Evolutionary conservation across 2,888 invertebrate species (phyloP), one percentile per base, ranked within the genome.

Genomic region (Sesia bembeciformis): DNA sequence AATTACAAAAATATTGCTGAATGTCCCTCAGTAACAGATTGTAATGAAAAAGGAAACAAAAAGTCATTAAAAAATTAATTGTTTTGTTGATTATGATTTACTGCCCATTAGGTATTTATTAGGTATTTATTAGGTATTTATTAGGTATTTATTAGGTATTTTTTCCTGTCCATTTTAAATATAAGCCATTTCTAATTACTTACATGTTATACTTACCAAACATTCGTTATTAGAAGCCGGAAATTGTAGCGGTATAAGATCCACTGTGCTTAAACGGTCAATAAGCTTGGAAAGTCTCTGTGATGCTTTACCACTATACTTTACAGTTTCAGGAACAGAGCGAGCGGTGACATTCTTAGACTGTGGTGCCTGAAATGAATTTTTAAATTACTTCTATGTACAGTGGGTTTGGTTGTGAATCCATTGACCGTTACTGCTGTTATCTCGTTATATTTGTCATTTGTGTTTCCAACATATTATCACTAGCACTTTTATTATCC

Each of bases 231-330:
- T 79, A 50, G 75, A 67, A 38, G 81, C 83, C 40, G 88, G 89
- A 23, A 88, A 66, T 58, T 84, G 84, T 59, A 89, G 65, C 3
- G 89, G 88, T 64, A 89, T 88, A 39, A 83, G 69, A 62, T 89
- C 87, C 23, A 85, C 85, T 5, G 85, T 83, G 58, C 72, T 87
- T 4, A 89, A 69, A 23, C 81, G 78, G 59, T 88, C 87, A 59
- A 87, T 70, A 56, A 89, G 63, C 62, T 84, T 87, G 2, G 81
- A 82, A 51, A 89, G 73, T 58, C 89, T 75, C 60, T 88, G 87
- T 40, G 88, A 86, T 39, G 88, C 88, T 71, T 90, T 84, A 53
- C 72, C 67, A 67, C 72, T 67, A 52, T 75, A 65, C 60, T 72
- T 82, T 39, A 81, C 82, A 61, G 63, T 66, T 58, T 81, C 79